A percentile compares a stretch with the other conserved stretches of the same genome.
Evolutionary conservation across 2,113 vertebrate genomes (phyloP).

Genomic region (Nicator chloris): DNA sequence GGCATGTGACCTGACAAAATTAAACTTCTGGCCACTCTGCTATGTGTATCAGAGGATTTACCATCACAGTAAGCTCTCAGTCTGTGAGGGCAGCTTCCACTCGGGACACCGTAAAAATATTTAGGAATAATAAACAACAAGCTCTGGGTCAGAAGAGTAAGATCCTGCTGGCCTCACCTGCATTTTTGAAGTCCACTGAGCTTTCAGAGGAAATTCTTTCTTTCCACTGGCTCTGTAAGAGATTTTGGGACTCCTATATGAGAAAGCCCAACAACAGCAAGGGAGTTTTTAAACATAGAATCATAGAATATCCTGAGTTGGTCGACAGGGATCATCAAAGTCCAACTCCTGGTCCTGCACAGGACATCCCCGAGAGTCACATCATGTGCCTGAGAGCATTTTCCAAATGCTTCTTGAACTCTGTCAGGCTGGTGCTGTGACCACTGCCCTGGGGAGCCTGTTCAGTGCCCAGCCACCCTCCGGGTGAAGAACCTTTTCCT

Average conservation of each 20-base stretch:
- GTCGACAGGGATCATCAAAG: neutral
- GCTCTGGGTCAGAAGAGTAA: neutral
- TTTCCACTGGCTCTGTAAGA: neutral
- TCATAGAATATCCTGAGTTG: neutral
- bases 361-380: neutral
- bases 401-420: neutral
- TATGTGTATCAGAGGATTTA: neutral
- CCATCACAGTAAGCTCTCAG: neutral
- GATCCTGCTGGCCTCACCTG: neutral
- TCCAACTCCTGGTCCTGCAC: neutral
- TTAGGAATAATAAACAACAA: neutral
- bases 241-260: neutral
- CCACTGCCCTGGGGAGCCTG: fast-evolving
- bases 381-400: neutral
- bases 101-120: neutral
- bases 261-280: neutral
- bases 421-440: neutral
- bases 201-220: neutral
- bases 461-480: neutral
- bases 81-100: neutral
- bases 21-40: neutral
- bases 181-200: neutral
- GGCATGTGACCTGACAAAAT: neutral
- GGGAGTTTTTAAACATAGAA: neutral
- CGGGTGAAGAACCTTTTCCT: fast-evolving